Evolutionary conservation across 2,888 invertebrate genomes (phyloP), one percentile per base, ranked within the genome.

Genomic region (Oscheius myriophilus): DNA sequence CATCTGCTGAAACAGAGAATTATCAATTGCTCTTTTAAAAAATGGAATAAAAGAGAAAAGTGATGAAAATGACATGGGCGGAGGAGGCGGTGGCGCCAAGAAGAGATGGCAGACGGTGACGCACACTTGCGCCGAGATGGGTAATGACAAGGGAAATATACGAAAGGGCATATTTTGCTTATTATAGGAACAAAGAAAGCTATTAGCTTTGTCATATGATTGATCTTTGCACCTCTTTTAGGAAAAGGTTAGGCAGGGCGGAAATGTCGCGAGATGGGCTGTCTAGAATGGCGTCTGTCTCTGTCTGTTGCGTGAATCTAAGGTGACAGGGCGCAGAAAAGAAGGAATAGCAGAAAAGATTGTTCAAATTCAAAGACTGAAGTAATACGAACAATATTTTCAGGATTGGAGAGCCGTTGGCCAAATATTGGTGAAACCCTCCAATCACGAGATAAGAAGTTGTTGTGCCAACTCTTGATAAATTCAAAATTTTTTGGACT

Each of bases 1-100:
- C 86, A 86, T 85, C 41, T 51, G 41, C 53, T 9, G 52, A 52
- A 39, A 51, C 25, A 59, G 64, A 62, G 66, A 63, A 61, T 64
- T 61, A 66, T 62, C 61, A 66, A n/a, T n/a, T n/a, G n/a, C n/a
- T n/a, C n/a, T n/a, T n/a, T n/a, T n/a, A 61, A 64, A 64, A 62
- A 57, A 52, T 65, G 66, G 66, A 62, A 65, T 51, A 66, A 61
- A 66, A 55, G 57, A 52, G 54, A 26, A 46, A 43, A 58, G 33
- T 14, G 59, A 51, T 51, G 25, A 46, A 43, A 58, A 43, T 14
- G 59, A 51, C 57, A 39, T 55, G 41, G 41, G 43, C 25, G 21
- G 52, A 62, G 55, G 57, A 52, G 43, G 43, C 21, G 63, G 9
- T 26, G 16, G 49, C 12, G 52, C 49, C 46, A 16, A 49, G 33